A percentile compares a stretch with the other conserved stretches of the same genome.
phyloP scores from a whole-genome alignment of 2,113 vertebrate genomes.

The Phalacrocorax carbo region DNA sequence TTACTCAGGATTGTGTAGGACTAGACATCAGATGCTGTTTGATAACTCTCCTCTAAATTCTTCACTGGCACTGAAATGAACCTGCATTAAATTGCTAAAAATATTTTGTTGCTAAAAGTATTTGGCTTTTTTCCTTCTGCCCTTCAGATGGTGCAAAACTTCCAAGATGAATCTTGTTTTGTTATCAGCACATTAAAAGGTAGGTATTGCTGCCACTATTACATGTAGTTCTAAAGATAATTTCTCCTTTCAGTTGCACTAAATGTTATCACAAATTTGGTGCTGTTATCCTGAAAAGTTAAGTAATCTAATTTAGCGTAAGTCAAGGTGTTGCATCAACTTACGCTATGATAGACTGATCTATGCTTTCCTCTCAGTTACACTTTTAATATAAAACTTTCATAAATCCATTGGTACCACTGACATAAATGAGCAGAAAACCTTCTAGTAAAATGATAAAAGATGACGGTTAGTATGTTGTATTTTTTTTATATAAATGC shows the following conservation, averaged over 20 bases:
- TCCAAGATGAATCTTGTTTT: constrained; percentile 90
- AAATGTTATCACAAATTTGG: neutral
- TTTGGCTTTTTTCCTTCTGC: constrained; percentile 27
- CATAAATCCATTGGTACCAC: neutral
- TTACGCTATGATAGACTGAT: neutral
- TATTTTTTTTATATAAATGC: neutral
- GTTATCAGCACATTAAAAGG: constrained; percentile 88
- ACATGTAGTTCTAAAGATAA: neutral
- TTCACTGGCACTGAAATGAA: neutral
- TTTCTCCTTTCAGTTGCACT: neutral
- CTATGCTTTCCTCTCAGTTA: neutral
- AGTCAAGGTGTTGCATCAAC: neutral
- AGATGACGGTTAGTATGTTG: neutral
- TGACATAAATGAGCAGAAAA: neutral
- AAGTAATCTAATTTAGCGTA: neutral
- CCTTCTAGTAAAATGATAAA: neutral
- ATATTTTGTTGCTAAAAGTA: neutral
- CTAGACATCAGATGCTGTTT: neutral
- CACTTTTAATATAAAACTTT: neutral
- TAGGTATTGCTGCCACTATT: constrained; percentile 50
- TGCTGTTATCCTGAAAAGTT: neutral
- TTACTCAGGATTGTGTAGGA: neutral
- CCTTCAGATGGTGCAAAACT: constrained; percentile 93
- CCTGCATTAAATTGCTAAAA: neutral
- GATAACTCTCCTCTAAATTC: neutral